phyloP scores from a whole-genome alignment of 2,797 vertebrate genomes.

The Lepidocolaptes lacrymiger region DNA sequence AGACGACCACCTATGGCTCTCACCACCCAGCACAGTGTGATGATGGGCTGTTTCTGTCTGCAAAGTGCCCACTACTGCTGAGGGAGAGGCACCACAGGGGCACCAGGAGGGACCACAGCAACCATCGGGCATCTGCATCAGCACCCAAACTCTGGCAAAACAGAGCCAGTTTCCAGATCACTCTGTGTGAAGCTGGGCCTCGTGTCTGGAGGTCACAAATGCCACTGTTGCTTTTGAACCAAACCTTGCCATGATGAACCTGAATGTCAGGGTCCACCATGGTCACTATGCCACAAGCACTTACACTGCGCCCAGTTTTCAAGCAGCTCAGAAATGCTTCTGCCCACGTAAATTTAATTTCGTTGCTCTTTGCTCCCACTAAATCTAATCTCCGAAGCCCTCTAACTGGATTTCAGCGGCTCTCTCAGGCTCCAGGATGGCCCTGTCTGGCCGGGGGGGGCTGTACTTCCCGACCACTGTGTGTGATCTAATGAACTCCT shows the following conservation, averaged over 20 bases:
- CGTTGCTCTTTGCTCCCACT: background rate
- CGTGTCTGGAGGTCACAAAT: background rate
- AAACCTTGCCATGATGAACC: background rate
- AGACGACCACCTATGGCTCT: accelerated
- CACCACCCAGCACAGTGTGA: accelerated
- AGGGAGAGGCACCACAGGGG: background rate
- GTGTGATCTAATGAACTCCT: background rate
- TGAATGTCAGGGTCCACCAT: accelerated
- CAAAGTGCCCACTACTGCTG: accelerated
- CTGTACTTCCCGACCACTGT: background rate
- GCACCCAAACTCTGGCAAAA: background rate
- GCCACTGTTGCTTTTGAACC: background rate
- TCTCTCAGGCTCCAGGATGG: background rate
- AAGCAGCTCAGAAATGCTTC: background rate
- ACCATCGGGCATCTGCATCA: accelerated
- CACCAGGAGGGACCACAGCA: background rate
- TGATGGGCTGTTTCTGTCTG: background rate
- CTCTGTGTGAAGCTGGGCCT: accelerated
- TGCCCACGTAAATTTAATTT: background rate
- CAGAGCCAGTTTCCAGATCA: background rate
- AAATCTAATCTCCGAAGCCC: background rate
- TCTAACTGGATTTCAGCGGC: background rate
- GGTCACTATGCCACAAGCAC: background rate
- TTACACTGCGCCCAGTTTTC: background rate
- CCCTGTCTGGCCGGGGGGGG: background rate